Conservation (phyloP, 2,113 vertebrate genomes). For the Corythornis cristatus region DNA sequence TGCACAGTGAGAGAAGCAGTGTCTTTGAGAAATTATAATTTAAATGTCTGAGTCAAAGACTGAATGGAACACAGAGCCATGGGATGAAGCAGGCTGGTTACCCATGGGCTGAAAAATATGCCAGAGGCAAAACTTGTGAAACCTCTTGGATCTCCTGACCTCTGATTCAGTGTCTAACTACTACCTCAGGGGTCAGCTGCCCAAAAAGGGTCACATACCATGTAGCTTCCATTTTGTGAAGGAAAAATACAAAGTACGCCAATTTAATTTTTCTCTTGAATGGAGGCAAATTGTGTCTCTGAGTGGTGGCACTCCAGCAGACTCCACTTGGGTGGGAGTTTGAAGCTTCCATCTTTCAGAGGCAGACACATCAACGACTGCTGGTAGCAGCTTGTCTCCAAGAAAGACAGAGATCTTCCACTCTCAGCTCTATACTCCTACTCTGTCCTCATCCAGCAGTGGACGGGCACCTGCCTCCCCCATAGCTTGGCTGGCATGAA, state of each 20-base stretch:
- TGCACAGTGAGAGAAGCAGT: not conserved
- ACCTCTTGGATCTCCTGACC: not conserved
- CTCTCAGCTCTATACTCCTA: rapidly evolving
- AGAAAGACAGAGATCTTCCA: rapidly evolving
- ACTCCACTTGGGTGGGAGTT: rapidly evolving
- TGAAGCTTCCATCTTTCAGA: not conserved
- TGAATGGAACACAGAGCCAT: not conserved
- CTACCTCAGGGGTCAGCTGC: not conserved
- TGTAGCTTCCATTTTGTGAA: not conserved
- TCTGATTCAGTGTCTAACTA: not conserved
- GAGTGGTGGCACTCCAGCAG: not conserved
- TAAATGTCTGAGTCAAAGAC: not conserved
- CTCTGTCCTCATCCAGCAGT: not conserved
- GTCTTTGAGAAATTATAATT: not conserved
- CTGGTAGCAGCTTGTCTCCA: not conserved
- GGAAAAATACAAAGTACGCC: not conserved
- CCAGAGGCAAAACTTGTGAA: not conserved
- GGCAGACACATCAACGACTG: not conserved
- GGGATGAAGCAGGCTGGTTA: not conserved
- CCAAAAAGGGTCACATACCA: not conserved
- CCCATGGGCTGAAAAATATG: not conserved
- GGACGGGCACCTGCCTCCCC: not conserved
- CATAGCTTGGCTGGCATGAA: not conserved
- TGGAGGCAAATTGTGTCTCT: not conserved
- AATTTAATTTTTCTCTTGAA: not conserved